These are phyloP conservation scores for Stenotaenia linearis DNA, from an alignment of 2,888 invertebrate species.

Conservation along the genomic window DNA sequence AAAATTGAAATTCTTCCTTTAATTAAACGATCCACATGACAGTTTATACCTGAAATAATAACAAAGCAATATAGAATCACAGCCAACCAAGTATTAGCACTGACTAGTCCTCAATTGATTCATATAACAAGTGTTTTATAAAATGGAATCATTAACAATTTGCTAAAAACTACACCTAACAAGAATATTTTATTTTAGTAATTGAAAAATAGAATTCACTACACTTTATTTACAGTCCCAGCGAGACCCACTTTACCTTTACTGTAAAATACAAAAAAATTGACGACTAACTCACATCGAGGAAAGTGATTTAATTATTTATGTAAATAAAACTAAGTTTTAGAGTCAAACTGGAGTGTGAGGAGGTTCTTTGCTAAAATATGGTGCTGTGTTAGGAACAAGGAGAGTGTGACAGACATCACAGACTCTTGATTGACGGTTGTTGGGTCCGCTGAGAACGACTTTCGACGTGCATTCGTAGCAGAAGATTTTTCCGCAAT, in stretches of 20 bases:
- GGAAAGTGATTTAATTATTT: not conserved
- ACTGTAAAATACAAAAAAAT: not conserved
- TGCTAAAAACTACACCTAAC: not conserved
- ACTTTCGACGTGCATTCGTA: slow-evolving; percentile 70
- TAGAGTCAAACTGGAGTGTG: slow-evolving; percentile 43
- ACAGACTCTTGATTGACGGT: slow-evolving; percentile 83
- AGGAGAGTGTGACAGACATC: slow-evolving; percentile 95
- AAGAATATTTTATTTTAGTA: not conserved
- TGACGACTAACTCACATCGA: not conserved
- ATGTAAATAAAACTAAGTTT: not conserved
- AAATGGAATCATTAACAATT: not conserved
- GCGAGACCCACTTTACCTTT: not conserved
- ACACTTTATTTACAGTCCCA: not conserved
- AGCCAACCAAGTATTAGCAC: too few relatives aligned
- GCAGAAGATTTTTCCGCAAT: slow-evolving; percentile 96
- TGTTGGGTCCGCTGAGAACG: slow-evolving; percentile 80
- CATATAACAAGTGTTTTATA: too few relatives aligned
- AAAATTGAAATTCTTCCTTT: too few relatives aligned
- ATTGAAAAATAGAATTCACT: not conserved
- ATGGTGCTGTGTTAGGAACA: slow-evolving; percentile 81
- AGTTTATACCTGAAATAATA: too few relatives aligned
- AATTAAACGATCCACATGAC: too few relatives aligned
- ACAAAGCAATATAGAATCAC: too few relatives aligned
- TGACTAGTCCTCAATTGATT: too few relatives aligned
- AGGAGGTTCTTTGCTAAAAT: slow-evolving; percentile 71